Evolutionary conservation across 2,888 invertebrate species (phyloP).

Genomic region (Oscheius sp.): DNA sequence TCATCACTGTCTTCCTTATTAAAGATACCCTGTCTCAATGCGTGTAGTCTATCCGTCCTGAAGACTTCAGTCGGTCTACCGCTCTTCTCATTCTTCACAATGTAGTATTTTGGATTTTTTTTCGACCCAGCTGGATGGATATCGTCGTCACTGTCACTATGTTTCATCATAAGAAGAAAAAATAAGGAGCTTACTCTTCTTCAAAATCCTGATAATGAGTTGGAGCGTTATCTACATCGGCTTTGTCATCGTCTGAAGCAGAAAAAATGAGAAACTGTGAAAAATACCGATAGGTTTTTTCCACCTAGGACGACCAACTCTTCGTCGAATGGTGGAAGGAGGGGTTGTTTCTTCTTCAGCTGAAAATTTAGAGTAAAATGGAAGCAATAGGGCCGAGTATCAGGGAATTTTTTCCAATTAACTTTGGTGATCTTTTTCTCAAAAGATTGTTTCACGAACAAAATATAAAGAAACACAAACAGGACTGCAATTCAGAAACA

Average conservation of each 20-base stretch:
- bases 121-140: not conserved
- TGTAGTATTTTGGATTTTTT: conserved; percentile 28
- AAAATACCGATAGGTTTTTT: not conserved
- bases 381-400: no score
- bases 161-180: not conserved
- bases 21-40: conserved; percentile 14
- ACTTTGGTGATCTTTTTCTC: no score
- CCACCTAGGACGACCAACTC: not conserved
- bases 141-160: conserved; percentile 23
- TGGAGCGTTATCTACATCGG: not conserved
- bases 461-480: no score
- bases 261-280: no score
- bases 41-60: conserved; percentile 47
- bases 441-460: no score
- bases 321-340: not conserved
- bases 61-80: conserved; percentile 42
- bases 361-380: no score
- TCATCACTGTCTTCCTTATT: conserved; percentile 31
- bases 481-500: no score
- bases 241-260: conserved; percentile 3
- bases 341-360: not conserved
- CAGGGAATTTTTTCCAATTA: no score
- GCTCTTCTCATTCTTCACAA: conserved; percentile 29
- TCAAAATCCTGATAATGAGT: conserved; percentile 15
- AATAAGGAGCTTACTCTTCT: not conserved